Base-by-base conservation (phyloP, 2,888 invertebrate genomes). In the Strigamia maritima region DNA sequence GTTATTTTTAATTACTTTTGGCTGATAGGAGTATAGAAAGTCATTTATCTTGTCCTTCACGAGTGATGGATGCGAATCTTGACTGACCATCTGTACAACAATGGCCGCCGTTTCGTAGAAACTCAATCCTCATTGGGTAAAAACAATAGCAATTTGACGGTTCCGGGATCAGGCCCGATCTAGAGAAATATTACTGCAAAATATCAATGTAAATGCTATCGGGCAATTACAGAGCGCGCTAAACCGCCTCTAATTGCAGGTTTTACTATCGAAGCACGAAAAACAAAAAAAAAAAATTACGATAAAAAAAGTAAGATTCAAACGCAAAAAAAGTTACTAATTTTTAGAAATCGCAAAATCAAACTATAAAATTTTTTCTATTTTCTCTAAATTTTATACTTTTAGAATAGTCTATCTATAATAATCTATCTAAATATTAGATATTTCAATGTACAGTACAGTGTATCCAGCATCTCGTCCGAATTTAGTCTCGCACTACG, bases 1-100 rank as follows among this genome's bases (percentile, higher is more conserved):
- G 76, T 76, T 76, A 76, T 76, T 76, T 76, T 76, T 76, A 76
- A 76, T 76, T 76, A 76, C 76, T 76, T 22, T 40, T 2, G 75
- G 24, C 38, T 22, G 76, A 31, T 40, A 40, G 35, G 75, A 60
- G 75, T 31, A n/a, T n/a, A 28, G 76, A 35, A 40, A 24, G 8
- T 38, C 76, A 76, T 76, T 76, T 76, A 76, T 76, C 76, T 76
- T 76, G 44, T 31, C 76, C 60, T 60, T 60, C 60, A 60, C 60
- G 1, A 60, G 60, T 60, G 60, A 60, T 60, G 60, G 60, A 60
- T 60, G 60, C 60, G 60, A 60, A 22, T 60, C 60, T 60, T 60
- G 60, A 60, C 60, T 60, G 60, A 60, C 60, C 60, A 60, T 60
- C 60, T 60, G 60, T n/a, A n/a, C 60, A 60, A 60, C 60, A 60